phyloP scores from a whole-genome alignment of 2,888 invertebrate genomes.

The Timema podura region DNA sequence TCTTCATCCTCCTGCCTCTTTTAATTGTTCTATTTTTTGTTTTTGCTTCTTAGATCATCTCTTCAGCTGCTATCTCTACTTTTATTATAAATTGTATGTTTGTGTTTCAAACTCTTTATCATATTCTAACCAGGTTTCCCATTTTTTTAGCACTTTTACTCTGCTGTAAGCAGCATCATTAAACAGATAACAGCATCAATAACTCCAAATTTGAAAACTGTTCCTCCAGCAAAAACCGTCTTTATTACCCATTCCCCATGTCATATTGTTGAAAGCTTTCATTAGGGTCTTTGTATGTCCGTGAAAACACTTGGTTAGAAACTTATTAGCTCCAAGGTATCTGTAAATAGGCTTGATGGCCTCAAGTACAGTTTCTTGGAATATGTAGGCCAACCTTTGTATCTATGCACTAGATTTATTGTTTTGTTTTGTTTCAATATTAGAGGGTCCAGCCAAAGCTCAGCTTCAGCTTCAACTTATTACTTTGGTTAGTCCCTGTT shows the following conservation, averaged over 20 bases:
- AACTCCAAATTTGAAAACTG: conserved; percentile 22
- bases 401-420: too few species aligned
- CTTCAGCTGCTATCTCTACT: neutral
- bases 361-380: conserved; percentile 24
- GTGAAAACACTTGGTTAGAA: conserved; percentile 24
- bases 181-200: conserved; percentile 23
- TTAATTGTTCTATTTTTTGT: too few species aligned
- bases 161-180: conserved; percentile 20
- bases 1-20: too few species aligned
- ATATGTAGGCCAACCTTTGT: too few species aligned
- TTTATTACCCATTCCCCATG: conserved; percentile 26
- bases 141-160: neutral
- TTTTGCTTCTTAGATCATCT: conserved; percentile 10
- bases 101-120: neutral
- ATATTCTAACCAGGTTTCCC: conserved; percentile 5
- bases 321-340: conserved; percentile 13
- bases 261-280: conserved; percentile 26
- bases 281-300: conserved; percentile 28
- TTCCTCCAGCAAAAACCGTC: conserved; percentile 23
- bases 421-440: too few species aligned
- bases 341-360: conserved; percentile 26
- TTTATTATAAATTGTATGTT: neutral
- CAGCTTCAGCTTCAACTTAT: too few species aligned
- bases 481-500: too few species aligned
- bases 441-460: too few species aligned